These are phyloP conservation scores for Sialis lutaria DNA, from an alignment of 2,888 invertebrate genomes.

Conservation along the genomic window DNA sequence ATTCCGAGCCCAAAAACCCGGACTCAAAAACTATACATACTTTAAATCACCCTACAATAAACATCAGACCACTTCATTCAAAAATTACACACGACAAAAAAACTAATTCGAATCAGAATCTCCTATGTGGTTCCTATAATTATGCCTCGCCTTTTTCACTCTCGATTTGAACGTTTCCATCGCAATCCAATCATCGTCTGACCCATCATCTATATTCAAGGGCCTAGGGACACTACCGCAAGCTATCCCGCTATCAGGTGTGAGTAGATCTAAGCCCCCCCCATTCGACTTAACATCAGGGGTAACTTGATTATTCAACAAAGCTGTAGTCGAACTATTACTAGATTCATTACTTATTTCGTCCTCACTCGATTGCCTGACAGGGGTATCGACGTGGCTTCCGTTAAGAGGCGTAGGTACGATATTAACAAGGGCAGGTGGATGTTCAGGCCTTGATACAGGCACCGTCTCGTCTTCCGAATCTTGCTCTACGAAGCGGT, in stretches of 20 bases:
- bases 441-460: conserved; percentile 1
- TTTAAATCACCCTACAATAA: too few relatives aligned
- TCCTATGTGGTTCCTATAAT: conserved; percentile 42
- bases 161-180: conserved; percentile 33
- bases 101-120: conserved; percentile 43
- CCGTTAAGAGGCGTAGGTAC: conserved; percentile 42
- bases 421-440: conserved; percentile 32
- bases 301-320: conserved; percentile 14
- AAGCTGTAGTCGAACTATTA: conserved; percentile 30
- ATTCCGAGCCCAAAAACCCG: too few relatives aligned
- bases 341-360: conserved; percentile 34
- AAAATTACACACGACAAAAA: too few relatives aligned
- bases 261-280: conserved; percentile 11
- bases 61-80: too few relatives aligned
- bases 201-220: conserved; percentile 13
- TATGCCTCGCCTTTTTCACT: conserved; percentile 40
- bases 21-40: too few relatives aligned
- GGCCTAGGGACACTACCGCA: conserved; percentile 25
- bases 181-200: conserved; percentile 25
- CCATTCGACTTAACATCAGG: conserved; percentile 5
- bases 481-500: conserved; percentile 31
- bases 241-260: conserved; percentile 28
- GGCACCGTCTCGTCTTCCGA: conserved; percentile 36
- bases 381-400: conserved; percentile 24
- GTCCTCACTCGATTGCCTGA: conserved; percentile 25